Evolutionary conservation across 2,113 vertebrate species (phyloP).

Genomic region (Mustela lutreola): DNA sequence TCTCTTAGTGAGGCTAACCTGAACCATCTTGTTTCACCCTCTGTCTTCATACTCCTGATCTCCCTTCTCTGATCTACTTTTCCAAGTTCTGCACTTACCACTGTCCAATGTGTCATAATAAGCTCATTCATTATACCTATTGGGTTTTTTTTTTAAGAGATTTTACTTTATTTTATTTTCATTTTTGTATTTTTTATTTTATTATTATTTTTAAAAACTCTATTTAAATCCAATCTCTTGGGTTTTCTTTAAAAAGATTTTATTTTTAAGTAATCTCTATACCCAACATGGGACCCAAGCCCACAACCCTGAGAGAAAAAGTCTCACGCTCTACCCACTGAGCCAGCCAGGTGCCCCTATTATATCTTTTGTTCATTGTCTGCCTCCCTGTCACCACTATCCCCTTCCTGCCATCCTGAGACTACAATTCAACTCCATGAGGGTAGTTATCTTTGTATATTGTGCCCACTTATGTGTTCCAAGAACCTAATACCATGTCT

Average conservation of each 20-base stretch:
- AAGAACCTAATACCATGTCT: background rate
- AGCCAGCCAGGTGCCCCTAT: too few relatives aligned
- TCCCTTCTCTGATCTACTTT: background rate
- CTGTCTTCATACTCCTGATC: background rate
- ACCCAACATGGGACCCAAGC: too few relatives aligned
- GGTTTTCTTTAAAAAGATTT: too few relatives aligned
- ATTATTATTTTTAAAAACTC: too few relatives aligned
- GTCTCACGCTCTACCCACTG: too few relatives aligned
- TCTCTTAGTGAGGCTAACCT: background rate
- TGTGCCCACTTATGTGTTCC: background rate
- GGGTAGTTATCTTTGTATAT: background rate
- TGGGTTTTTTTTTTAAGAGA: too few relatives aligned
- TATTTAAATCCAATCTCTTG: too few relatives aligned
- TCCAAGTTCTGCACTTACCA: background rate
- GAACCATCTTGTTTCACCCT: background rate
- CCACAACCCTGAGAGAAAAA: too few relatives aligned
- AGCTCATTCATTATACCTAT: background rate
- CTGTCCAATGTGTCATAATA: background rate
- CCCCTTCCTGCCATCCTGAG: background rate
- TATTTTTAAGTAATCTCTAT: too few relatives aligned
- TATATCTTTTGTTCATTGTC: background rate
- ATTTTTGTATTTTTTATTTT: too few relatives aligned
- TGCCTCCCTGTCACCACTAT: background rate
- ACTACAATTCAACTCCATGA: background rate
- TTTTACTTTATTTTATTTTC: too few relatives aligned